phyloP scores from a whole-genome alignment of 2,113 vertebrate species.

The Protobothrops mucrosquamatus region DNA sequence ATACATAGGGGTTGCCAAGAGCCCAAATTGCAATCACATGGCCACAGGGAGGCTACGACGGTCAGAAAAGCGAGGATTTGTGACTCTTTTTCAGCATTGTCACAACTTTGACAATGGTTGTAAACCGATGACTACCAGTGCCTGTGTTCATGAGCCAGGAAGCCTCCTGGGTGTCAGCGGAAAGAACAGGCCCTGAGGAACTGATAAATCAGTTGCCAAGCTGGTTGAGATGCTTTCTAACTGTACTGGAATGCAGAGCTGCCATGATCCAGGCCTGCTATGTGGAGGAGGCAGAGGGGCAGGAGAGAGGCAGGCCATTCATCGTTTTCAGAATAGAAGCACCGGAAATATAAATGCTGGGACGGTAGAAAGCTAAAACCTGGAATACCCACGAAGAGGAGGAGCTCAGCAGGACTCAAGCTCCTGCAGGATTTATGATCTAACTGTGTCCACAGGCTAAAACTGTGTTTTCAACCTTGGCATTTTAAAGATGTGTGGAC shows the following conservation, averaged over 20 bases:
- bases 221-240: accelerated
- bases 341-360: background rate
- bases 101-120: no score
- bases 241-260: background rate
- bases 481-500: background rate
- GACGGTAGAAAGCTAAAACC: background rate
- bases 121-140: no score
- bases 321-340: slow-evolving; percentile 15
- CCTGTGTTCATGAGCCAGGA: background rate
- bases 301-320: slow-evolving; percentile 11
- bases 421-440: background rate
- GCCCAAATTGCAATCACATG: no score
- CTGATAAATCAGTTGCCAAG: background rate
- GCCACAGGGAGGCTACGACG: no score
- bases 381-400: background rate
- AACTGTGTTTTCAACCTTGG: slow-evolving; percentile 6
- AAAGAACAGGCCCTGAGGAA: background rate
- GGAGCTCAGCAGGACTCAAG: background rate
- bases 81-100: no score
- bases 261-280: slow-evolving; percentile 24
- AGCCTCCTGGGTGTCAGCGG: background rate
- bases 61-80: no score
- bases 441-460: background rate
- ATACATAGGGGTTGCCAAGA: no score
- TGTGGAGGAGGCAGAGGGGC: background rate